Percentiles rank a stretch among this genome's conserved stretches.
These are phyloP conservation scores for Antheraea assamensis DNA, from an alignment of 2,888 invertebrate species.

Conservation along the genomic window DNA sequence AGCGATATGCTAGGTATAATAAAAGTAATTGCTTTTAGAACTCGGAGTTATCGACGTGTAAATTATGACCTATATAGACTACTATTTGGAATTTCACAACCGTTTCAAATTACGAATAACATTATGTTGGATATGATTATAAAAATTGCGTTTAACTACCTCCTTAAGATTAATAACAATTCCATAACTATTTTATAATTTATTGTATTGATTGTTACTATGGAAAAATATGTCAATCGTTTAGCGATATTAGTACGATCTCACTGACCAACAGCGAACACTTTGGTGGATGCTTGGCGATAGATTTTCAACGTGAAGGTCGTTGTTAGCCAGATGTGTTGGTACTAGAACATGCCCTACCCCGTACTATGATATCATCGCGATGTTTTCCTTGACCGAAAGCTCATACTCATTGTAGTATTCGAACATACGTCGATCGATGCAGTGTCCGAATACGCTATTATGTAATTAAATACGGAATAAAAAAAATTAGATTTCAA, in stretches of 20 bases:
- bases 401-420: neutral
- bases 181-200: too few relatives aligned
- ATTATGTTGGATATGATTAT: neutral
- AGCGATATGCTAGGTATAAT: conserved; percentile 1
- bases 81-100: neutral
- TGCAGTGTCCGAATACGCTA: neutral
- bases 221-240: too few relatives aligned
- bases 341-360: neutral
- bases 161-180: too few relatives aligned
- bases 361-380: neutral
- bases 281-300: too few relatives aligned
- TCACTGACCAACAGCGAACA: too few relatives aligned
- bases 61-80: neutral
- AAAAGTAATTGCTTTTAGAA: conserved; percentile 1
- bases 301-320: neutral
- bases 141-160: too few relatives aligned
- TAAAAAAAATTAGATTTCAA: neutral
- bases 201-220: too few relatives aligned
- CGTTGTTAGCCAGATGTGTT: neutral
- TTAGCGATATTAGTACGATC: too few relatives aligned
- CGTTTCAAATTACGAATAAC: neutral
- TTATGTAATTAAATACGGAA: too few relatives aligned
- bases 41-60: neutral
- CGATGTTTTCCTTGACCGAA: neutral
- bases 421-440: neutral